These are phyloP conservation scores for Spermophilus dauricus DNA, from an alignment of 2,113 vertebrate species.

Conservation along the genomic window DNA sequence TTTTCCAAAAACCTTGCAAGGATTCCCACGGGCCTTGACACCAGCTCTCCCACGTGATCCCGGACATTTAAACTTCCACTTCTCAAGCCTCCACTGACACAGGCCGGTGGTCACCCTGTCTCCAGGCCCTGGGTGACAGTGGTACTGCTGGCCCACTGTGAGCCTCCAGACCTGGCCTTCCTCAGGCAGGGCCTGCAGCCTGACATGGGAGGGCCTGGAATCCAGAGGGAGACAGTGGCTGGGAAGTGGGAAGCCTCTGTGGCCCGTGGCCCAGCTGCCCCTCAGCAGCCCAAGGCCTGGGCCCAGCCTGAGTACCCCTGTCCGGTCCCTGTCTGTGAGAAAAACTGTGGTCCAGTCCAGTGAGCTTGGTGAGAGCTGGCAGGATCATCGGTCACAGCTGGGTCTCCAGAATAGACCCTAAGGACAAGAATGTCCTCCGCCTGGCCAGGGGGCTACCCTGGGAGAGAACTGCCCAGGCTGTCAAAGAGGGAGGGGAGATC, in stretches of 20 bases:
- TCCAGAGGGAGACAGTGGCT: not conserved
- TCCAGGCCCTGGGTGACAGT: not conserved
- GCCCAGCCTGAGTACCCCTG: not conserved
- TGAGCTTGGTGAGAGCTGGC: not conserved
- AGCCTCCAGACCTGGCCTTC: not conserved
- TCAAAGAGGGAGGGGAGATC: not conserved
- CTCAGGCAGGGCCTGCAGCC: not conserved
- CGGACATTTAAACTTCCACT: fast-evolving
- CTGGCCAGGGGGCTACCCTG: too few species aligned
- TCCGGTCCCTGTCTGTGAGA: not conserved
- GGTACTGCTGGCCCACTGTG: not conserved
- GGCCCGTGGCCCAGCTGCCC: too few species aligned
- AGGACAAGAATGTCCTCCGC: not conserved
- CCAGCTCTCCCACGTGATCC: not conserved
- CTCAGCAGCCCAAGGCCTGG: too few species aligned
- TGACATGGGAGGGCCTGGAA: too few species aligned
- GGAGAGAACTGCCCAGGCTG: not conserved
- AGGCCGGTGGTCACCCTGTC: not conserved
- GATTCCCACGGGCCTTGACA: too few species aligned
- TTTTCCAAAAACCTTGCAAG: not conserved
- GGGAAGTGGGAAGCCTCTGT: not conserved
- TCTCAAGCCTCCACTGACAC: not conserved
- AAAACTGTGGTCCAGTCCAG: not conserved
- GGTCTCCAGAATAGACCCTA: not conserved
- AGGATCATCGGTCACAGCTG: too few species aligned